Conservation (phyloP, 2,888 invertebrate genomes). For the Octonoba sinensis region DNA sequence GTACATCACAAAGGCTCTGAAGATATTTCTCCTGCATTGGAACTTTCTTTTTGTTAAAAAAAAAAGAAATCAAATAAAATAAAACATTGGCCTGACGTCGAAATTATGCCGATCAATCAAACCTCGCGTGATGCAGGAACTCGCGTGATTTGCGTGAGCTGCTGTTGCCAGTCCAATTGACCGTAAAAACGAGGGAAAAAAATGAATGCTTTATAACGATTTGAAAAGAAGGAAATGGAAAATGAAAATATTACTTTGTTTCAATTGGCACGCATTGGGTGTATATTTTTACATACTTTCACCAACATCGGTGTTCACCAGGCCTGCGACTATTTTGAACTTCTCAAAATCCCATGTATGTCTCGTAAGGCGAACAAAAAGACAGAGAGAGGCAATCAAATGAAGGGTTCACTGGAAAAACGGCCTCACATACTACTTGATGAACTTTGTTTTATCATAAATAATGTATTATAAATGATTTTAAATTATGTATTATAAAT, state of each 20-base stretch:
- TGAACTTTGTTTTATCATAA: too few relatives aligned
- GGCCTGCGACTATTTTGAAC: too few relatives aligned
- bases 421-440: too few relatives aligned
- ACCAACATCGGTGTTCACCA: too few relatives aligned
- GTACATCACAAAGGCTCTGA: constrained; percentile 6
- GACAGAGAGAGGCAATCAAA: too few relatives aligned
- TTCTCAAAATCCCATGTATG: too few relatives aligned
- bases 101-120: constrained; percentile 55
- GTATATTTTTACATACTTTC: too few relatives aligned
- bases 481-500: too few relatives aligned
- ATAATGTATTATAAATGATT: too few relatives aligned
- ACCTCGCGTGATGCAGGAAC: constrained; percentile 48
- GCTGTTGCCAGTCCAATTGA: constrained; percentile 59
- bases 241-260: constrained; percentile 37
- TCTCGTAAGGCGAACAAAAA: too few relatives aligned
- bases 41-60: constrained; percentile 38
- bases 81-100: constrained; percentile 24
- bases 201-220: constrained; percentile 49
- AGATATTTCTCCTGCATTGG: constrained; percentile 26
- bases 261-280: too few relatives aligned
- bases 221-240: constrained; percentile 18
- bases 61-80: constrained; percentile 9
- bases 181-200: constrained; percentile 27
- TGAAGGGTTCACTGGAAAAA: too few relatives aligned
- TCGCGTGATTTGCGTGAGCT: constrained; percentile 51